Evolutionary conservation across 1,140 invertebrate species (phyloP), one percentile per base, ranked within the genome.

Genomic region (Neodiprion fabricii): DNA sequence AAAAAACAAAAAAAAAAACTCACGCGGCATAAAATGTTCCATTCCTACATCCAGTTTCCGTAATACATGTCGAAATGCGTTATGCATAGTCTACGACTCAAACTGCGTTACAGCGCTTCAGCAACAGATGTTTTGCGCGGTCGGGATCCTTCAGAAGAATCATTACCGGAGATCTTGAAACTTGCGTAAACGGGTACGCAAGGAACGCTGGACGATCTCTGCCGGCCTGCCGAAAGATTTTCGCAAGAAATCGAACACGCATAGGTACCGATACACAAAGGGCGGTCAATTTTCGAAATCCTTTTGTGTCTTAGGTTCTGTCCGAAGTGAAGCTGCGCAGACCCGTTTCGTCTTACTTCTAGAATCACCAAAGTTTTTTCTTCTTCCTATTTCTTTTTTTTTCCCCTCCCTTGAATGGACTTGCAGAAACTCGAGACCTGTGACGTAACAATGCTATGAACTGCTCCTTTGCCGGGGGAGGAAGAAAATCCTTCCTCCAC

Each of bases 261-360:
- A 17, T 61, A 40, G 28, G 28, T 61, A 61, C 11, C 11, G 11
- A 17, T 12, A 61, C n/a, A 61, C 53, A 61, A 61, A 61, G 53
- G n/a, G 53, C 53, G 53, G 53, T 61, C 53, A 61, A 61, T 61
- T 61, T 61, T 61, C 53, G 11, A 61, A 61, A 61, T 61, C 53
- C 53, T 61, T 61, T 61, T 61, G 53, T 61, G 53, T 61, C 53
- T 61, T 61, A 61, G 53, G 53, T 14, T 17, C 53, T 17, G 7
- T 12, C 53, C 53, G 53, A 61, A 40, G 53, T 9, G 53, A 12
- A 14, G 11, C 53, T 12, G 53, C n/a, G 67, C 71, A 71, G 81
- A 80, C 82, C 85, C 84, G 84, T 86, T 84, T 86, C 84, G 81
- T 81, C 78, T 85, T 85, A 85, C 84, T 81, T 85, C 80, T 77